Base-by-base conservation (phyloP, 2,888 invertebrate species). In the Muschampia plurimacula region DNA sequence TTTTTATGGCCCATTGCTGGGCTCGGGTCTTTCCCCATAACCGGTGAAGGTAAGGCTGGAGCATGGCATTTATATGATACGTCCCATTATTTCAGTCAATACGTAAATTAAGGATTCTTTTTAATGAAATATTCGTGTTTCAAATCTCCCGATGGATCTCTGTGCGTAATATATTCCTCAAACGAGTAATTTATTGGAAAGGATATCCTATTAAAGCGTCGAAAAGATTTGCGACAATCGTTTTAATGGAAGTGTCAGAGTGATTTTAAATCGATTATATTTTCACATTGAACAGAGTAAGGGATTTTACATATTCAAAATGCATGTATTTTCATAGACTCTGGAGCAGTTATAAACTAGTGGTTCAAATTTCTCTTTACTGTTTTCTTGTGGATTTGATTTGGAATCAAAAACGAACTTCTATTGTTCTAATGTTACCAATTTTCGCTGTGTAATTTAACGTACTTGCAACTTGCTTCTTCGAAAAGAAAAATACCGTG, bases 121-220 rank as follows among this genome's bases (percentile, higher is more conserved):
- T 57, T 28, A 64, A 70, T 70, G 57, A 70, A 57, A 64, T 57
- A 64, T 57, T 36, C 44, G 41, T 64, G 32, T 64, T 70, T 13
- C 69, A 70, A 70, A 70, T 70, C 44, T 55, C 22, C 22, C 39
- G 63, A 55, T 13, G 64, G 44, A 12, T 60, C 36, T 8, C 15
- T 36, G 59, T 49, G 64, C 52, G 69, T 62, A 69, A 69, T 69
- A 63, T 69, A 69, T 69, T 69, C 69, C 52, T 69, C 69, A 69
- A 69, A 69, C 63, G 52, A 32, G 69, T 70, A 70, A 70, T 70
- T 70, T 70, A 64, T 70, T 36, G 64, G 63, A 70, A 57, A 64
- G 57, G 64, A 70, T 70, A 70, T 36, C 44, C 64, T 55, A 70
- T 70, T 70, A 64, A 70, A 65, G 69, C 32, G 64, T 44, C 55